These are phyloP conservation scores for Bambusicola thoracicus DNA, from an alignment of 2,113 vertebrate species.

Conservation along the genomic window DNA sequence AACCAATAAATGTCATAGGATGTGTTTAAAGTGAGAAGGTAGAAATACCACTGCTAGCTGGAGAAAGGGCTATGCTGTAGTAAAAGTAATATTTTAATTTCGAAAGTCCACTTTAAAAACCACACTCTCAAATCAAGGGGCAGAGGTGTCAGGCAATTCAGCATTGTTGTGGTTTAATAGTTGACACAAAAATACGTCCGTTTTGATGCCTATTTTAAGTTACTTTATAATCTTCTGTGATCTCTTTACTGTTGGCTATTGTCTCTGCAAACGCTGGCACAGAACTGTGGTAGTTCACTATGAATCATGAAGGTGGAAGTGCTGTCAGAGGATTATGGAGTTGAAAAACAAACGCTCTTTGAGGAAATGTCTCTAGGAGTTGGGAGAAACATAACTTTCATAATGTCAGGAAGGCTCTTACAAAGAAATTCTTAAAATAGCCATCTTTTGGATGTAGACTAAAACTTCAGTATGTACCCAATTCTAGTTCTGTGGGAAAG, in stretches of 20 bases:
- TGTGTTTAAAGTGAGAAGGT: not conserved
- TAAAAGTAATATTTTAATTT: not conserved
- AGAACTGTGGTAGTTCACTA: not conserved
- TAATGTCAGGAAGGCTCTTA: not conserved
- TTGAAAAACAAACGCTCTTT: not conserved
- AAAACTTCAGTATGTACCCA: not conserved
- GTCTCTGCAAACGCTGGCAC: not conserved
- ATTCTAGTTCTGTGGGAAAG: not conserved
- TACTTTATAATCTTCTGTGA: not conserved
- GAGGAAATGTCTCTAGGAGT: not conserved
- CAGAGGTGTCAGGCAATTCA: not conserved
- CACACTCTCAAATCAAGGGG: not conserved
- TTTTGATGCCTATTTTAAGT: not conserved
- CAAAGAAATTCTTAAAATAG: not conserved
- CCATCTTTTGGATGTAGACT: not conserved
- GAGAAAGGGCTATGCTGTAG: not conserved
- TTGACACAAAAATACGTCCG: not conserved
- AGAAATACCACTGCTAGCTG: not conserved
- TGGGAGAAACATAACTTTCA: not conserved
- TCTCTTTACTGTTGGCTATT: not conserved
- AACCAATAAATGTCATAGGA: not conserved
- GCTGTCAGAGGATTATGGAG: not conserved
- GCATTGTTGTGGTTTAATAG: not conserved
- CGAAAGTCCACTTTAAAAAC: not conserved
- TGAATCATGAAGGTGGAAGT: not conserved